Percentiles rank a stretch among this genome's conserved stretches.
phyloP scores from a whole-genome alignment of 2,113 vertebrate species.

The Zosterops hypoxanthus region DNA sequence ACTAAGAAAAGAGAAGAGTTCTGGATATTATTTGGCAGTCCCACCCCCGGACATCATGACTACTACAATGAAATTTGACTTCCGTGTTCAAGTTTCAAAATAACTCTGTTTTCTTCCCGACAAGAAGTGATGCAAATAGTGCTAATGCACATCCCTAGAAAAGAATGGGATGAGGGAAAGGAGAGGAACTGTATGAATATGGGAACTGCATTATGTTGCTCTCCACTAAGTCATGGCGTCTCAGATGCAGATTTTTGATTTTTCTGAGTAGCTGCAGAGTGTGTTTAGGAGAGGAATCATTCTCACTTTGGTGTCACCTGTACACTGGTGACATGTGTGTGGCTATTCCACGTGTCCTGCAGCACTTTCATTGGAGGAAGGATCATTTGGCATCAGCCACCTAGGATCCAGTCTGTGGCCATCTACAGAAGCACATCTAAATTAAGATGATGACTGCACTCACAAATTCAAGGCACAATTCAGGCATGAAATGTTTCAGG shows the following conservation, averaged over 20 bases:
- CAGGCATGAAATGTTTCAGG: neutral
- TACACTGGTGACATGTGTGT: too few species aligned
- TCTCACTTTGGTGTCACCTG: neutral
- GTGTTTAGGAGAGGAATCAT: neutral
- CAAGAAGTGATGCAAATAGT: neutral
- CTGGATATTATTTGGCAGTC: constrained; percentile 48
- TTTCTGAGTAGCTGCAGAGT: neutral
- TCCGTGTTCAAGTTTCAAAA: constrained; percentile 35
- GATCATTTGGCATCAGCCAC: neutral
- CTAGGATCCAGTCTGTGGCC: neutral
- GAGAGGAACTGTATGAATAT: neutral
- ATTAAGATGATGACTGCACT: neutral
- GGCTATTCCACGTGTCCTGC: neutral
- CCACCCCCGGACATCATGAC: constrained; percentile 34
- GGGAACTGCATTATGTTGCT: neutral
- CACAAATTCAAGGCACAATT: neutral
- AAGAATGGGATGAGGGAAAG: neutral
- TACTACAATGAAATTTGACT: constrained; percentile 47
- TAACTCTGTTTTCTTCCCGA: constrained; percentile 35
- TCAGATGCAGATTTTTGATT: neutral
- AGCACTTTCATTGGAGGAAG: neutral
- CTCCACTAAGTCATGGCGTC: neutral
- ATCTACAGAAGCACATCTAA: neutral
- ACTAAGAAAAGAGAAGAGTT: constrained; percentile 49
- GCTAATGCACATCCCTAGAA: neutral